phyloP scores from a whole-genome alignment of 1,140 invertebrate genomes.

The Parapsyche elsis region DNA sequence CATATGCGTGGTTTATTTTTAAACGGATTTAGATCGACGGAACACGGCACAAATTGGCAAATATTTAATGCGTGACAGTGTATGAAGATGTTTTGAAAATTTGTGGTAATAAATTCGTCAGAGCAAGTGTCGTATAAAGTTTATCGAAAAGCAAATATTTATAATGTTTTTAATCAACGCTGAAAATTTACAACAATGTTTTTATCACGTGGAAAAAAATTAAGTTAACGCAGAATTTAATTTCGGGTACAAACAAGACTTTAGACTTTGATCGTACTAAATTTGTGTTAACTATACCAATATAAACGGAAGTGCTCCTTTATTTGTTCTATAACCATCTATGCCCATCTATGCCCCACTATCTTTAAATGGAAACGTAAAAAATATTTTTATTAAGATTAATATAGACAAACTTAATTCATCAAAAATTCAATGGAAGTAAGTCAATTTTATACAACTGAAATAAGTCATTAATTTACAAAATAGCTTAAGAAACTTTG shows the following conservation, averaged over 20 bases:
- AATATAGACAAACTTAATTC: too few relatives aligned
- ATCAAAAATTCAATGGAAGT: too few relatives aligned
- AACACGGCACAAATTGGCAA: background rate
- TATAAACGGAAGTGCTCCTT: background rate
- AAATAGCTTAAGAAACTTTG: too few relatives aligned
- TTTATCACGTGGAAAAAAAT: background rate
- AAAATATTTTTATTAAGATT: too few relatives aligned
- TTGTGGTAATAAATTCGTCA: background rate
- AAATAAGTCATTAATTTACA: too few relatives aligned
- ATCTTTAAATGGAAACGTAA: too few relatives aligned
- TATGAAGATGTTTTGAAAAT: background rate
- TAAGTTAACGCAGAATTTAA: background rate
- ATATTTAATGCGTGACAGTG: background rate
- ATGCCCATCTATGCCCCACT: too few relatives aligned
- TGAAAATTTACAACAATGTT: conserved; percentile 22
- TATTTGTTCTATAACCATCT: too few relatives aligned
- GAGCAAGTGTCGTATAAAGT: background rate
- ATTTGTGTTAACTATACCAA: background rate
- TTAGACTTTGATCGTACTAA: background rate
- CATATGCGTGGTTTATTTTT: background rate
- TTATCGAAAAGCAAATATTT: conserved; percentile 15
- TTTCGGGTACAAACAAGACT: background rate
- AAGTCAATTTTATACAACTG: too few relatives aligned
- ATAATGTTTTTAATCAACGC: background rate
- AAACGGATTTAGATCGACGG: background rate